phyloP scores from a whole-genome alignment of 2,888 invertebrate species.

The Ormia ochracea region DNA sequence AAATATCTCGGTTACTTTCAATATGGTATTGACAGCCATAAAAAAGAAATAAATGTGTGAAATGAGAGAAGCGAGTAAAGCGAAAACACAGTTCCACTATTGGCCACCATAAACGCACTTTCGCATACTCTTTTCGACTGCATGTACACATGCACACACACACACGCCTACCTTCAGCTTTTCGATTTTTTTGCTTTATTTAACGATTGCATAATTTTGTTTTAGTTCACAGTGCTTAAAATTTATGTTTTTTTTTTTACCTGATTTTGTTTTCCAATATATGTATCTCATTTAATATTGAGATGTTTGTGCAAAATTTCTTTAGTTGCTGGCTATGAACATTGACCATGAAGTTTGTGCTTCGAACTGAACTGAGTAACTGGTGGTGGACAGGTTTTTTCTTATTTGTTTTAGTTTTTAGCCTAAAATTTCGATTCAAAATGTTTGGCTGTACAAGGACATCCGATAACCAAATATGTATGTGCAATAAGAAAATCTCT shows the following conservation, averaged over 20 bases:
- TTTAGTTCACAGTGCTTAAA: background rate
- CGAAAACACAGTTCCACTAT: background rate
- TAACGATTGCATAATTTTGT: too few relatives aligned
- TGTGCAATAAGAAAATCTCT: background rate
- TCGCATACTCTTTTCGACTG: too few relatives aligned
- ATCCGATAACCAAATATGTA: background rate
- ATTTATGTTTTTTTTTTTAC: background rate
- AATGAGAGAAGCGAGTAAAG: background rate
- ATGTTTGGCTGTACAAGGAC: background rate
- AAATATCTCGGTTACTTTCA: background rate
- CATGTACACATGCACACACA: background rate
- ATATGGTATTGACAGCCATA: background rate
- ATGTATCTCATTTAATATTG: too few relatives aligned
- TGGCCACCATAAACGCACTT: too few relatives aligned
- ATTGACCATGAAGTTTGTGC: conserved; percentile 52
- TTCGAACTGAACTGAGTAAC: background rate
- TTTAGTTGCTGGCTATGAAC: conserved; percentile 23
- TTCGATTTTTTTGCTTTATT: background rate
- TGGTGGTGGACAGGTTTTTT: background rate
- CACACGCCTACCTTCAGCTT: background rate
- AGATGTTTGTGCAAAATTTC: conserved; percentile 23
- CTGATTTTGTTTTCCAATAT: background rate
- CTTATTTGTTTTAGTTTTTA: background rate
- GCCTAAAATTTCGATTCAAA: background rate
- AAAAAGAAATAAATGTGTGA: background rate